These are phyloP conservation scores for Synergus japonicus DNA, from an alignment of 2,888 invertebrate species.

Conservation along the genomic window DNA sequence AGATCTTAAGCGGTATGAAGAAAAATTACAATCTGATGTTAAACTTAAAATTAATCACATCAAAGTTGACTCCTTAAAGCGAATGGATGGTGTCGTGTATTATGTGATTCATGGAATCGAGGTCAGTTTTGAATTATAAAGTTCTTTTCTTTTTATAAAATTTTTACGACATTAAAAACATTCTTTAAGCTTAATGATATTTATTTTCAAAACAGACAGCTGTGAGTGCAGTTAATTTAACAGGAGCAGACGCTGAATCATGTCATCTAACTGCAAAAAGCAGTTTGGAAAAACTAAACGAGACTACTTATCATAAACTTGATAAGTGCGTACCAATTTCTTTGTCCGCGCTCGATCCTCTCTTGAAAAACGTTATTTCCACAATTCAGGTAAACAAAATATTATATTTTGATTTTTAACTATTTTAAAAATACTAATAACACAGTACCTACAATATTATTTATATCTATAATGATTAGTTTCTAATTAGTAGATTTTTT, in stretches of 20 bases:
- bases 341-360: constrained; percentile 15
- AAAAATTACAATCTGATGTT: constrained; percentile 16
- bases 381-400: constrained; percentile 14
- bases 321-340: constrained; percentile 31
- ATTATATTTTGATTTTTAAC: neutral
- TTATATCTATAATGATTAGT: neutral
- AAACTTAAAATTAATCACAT: constrained; percentile 20
- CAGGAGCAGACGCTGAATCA: constrained; percentile 30
- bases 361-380: constrained; percentile 19
- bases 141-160: neutral
- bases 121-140: constrained; percentile 5
- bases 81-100: constrained; percentile 17
- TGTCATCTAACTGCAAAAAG: constrained; percentile 3
- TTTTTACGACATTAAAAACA: neutral
- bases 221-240: constrained; percentile 22
- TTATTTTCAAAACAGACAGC: neutral
- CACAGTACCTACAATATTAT: neutral
- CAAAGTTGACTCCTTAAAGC: constrained; percentile 2
- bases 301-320: constrained; percentile 23
- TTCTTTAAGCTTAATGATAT: neutral
- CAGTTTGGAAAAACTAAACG: constrained; percentile 22
- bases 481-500: too few species aligned
- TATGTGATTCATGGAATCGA: constrained; percentile 36
- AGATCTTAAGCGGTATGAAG: constrained; percentile 18
- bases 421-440: neutral